A percentile compares a stretch with the other conserved stretches of the same genome.
Evolutionary conservation across 2,888 invertebrate species (phyloP).

Genomic region (Polyploca ridens): DNA sequence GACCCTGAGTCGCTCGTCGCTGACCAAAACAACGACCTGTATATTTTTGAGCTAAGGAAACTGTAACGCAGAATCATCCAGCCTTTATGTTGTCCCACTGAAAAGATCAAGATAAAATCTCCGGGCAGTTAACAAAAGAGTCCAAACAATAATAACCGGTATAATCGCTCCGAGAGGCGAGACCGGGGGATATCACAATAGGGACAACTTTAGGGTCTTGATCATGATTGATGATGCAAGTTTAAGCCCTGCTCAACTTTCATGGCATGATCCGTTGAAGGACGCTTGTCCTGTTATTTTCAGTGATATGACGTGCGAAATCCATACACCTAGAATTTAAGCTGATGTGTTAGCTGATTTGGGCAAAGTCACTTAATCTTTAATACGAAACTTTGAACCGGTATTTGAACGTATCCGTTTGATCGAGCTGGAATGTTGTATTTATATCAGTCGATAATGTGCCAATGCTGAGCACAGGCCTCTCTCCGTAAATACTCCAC

Average conservation of each 20-base stretch:
- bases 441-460: no score
- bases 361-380: no score
- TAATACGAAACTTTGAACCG: neutral
- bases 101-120: slow-evolving; percentile 35
- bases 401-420: no score
- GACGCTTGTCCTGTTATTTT: neutral
- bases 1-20: no score
- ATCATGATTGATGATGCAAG: slow-evolving; percentile 46
- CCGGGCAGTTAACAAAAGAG: slow-evolving; percentile 40
- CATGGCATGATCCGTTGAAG: slow-evolving; percentile 9
- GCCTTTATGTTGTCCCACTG: slow-evolving; percentile 26
- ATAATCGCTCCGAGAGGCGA: slow-evolving; percentile 31
- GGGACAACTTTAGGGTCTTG: slow-evolving; percentile 43
- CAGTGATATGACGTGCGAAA: neutral
- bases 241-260: slow-evolving; percentile 21
- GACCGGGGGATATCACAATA: slow-evolving; percentile 39
- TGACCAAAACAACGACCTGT: no score
- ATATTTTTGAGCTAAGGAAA: neutral
- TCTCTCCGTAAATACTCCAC: no score
- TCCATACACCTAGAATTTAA: neutral
- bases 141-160: slow-evolving; percentile 45
- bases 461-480: no score
- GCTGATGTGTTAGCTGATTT: neutral
- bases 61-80: slow-evolving; percentile 16
- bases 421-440: no score